Evolutionary conservation across 2,113 vertebrate genomes (phyloP).

Genomic region (Hylia prasina): DNA sequence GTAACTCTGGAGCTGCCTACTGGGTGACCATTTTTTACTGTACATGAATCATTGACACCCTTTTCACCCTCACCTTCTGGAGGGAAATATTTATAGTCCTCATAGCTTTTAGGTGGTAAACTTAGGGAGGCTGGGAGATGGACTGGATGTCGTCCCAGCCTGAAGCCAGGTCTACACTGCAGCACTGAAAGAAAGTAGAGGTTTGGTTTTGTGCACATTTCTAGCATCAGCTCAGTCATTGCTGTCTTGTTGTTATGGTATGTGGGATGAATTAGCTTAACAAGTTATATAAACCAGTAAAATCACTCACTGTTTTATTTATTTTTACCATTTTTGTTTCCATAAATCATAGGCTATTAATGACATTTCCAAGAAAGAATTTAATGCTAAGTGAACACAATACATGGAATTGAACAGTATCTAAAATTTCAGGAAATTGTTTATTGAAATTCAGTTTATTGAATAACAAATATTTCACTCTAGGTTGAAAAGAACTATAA

Average conservation of each 20-base stretch:
- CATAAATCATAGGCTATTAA: not conserved
- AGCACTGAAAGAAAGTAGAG: not conserved
- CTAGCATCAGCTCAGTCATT: not conserved
- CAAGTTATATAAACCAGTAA: not conserved
- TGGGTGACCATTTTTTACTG: not conserved
- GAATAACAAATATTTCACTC: conserved; percentile 19
- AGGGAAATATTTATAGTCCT: not conserved
- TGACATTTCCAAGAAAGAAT: not conserved
- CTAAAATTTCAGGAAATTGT: not conserved
- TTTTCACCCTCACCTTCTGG: not conserved
- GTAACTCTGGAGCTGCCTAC: not conserved
- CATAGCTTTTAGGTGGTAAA: not conserved
- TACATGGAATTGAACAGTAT: not conserved
- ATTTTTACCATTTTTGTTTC: not conserved
- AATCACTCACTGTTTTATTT: not conserved
- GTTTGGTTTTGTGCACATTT: not conserved
- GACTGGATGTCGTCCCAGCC: not conserved
- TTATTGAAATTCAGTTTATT: conserved; percentile 22
- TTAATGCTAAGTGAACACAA: not conserved
- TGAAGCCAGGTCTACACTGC: not conserved
- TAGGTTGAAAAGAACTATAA: not conserved
- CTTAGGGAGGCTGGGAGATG: not conserved
- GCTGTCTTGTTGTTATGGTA: not conserved
- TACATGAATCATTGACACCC: not conserved
- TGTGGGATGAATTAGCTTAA: not conserved